Conservation (phyloP, 1,140 invertebrate genomes). For the Tetragnatha versicolor region DNA sequence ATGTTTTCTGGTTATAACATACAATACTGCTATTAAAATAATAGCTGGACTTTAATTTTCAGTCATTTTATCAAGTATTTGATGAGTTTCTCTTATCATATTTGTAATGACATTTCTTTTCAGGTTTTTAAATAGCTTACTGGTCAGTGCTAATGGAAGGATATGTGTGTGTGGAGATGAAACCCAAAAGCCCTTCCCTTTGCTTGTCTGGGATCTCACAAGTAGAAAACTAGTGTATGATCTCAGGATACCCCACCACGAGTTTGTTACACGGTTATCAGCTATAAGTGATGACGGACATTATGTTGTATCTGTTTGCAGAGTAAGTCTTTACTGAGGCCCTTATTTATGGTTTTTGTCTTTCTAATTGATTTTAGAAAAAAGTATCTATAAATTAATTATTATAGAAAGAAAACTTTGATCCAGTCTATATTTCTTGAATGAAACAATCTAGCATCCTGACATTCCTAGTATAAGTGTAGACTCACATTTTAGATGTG, state of each 20-base stretch:
- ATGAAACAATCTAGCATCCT: too few species aligned
- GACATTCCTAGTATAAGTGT: too few species aligned
- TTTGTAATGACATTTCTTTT: too few species aligned
- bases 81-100: too few species aligned
- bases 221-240: conserved; percentile 85
- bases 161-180: conserved; percentile 89
- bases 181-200: conserved; percentile 87
- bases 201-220: conserved; percentile 85
- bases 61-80: too few species aligned
- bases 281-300: conserved; percentile 86
- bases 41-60: too few species aligned
- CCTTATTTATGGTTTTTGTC: not conserved
- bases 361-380: not conserved
- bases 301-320: conserved; percentile 71
- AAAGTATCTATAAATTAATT: too few species aligned
- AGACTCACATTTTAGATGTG: too few species aligned
- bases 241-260: conserved; percentile 84
- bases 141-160: conserved; percentile 85
- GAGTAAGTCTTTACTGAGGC: conserved; percentile 61
- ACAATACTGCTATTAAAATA: too few species aligned
- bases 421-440: too few species aligned
- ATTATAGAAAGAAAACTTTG: too few species aligned
- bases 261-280: conserved; percentile 82
- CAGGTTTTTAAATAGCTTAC: conserved; percentile 84
- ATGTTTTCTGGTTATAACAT: too few species aligned